A percentile compares a stretch with the other conserved stretches of the same genome.
phyloP scores from a whole-genome alignment of 2,888 invertebrate genomes.

The Epiblema foenella region DNA sequence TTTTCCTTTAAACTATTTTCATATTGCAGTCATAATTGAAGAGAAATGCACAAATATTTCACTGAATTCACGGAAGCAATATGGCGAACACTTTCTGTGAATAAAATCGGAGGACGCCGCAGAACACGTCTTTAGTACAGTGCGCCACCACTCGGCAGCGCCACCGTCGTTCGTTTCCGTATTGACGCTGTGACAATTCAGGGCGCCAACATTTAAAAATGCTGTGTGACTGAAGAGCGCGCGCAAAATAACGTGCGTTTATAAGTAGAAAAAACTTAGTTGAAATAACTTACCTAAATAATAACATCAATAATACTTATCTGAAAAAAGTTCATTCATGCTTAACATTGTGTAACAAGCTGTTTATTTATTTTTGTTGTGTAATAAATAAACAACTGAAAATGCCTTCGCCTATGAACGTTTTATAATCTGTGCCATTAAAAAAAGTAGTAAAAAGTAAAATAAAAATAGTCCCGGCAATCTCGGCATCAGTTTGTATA shows the following conservation, averaged over 20 bases:
- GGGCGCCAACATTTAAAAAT: conserved; percentile 57
- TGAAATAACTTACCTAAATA: no score
- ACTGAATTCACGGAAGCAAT: conserved; percentile 84
- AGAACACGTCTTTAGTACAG: conserved; percentile 83
- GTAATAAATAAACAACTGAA: not conserved
- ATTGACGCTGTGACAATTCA: conserved; percentile 65
- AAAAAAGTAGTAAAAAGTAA: not conserved
- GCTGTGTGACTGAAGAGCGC: not conserved
- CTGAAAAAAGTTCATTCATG: no score
- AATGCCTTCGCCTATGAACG: no score
- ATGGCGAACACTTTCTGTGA: conserved; percentile 85
- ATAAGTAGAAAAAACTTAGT: no score
- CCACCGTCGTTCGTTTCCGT: conserved; percentile 69
- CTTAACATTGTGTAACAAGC: no score
- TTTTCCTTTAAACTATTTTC: conserved; percentile 78
- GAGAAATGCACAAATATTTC: conserved; percentile 82
- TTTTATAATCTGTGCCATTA: not conserved
- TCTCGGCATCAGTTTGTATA: no score
- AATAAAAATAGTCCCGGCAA: no score
- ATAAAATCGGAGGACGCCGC: conserved; percentile 84
- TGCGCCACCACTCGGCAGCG: conserved; percentile 78
- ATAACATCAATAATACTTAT: no score
- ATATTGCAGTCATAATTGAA: conserved; percentile 81
- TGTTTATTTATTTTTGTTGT: not conserved
- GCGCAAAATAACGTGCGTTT: no score